Evolutionary conservation across 2,797 vertebrate species (phyloP).

Genomic region (Sylvilagus floridanus): DNA sequence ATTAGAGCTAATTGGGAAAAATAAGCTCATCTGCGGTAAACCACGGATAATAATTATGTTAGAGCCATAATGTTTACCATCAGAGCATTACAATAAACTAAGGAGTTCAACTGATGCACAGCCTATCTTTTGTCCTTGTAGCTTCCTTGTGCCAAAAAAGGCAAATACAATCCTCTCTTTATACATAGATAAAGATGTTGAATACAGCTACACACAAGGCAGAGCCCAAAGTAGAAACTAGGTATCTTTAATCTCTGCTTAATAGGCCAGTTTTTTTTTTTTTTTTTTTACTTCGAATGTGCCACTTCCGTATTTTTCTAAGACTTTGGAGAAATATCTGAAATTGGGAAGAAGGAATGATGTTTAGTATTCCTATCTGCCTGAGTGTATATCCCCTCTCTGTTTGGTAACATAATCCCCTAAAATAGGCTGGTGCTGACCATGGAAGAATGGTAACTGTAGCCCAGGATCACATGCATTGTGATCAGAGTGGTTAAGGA

Average conservation of each 20-base stretch:
- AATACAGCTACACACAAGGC: not conserved
- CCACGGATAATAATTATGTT: conserved; percentile 46
- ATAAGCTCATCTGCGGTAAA: conserved; percentile 58
- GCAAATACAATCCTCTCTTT: conserved; percentile 35
- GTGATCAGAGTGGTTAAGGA: too few relatives aligned
- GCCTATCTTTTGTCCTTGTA: not conserved
- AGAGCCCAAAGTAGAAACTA: not conserved
- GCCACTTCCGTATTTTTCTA: not conserved
- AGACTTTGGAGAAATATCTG: conserved; percentile 13
- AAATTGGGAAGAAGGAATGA: not conserved
- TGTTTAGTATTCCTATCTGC: not conserved
- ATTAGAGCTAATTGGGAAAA: conserved; percentile 65
- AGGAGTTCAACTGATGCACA: not conserved
- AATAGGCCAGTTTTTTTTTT: not conserved
- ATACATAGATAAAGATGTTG: not conserved
- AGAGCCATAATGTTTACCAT: conserved; percentile 47
- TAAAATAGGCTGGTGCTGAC: not conserved
- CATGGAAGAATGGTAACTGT: not conserved
- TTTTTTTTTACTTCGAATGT: not conserved
- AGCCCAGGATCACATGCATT: not conserved
- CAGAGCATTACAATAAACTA: conserved; percentile 29
- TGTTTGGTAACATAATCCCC: not conserved
- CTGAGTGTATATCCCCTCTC: not conserved
- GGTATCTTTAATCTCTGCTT: not conserved
- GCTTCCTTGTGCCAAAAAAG: not conserved